phyloP scores from a whole-genome alignment of 53 echinoderm and acorn worm genomes.

The Echinometra lucunter region DNA sequence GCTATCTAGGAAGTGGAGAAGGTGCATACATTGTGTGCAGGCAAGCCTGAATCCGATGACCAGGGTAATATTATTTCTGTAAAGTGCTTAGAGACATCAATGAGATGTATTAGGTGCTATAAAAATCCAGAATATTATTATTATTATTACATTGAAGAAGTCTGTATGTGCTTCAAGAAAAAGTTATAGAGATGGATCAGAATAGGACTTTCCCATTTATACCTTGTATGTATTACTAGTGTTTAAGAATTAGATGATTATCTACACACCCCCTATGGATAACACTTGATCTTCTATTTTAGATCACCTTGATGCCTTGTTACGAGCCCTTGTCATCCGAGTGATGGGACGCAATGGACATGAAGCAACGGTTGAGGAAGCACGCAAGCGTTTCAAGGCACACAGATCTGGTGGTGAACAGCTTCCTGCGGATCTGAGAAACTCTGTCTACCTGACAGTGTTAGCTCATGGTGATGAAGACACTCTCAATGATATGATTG shows the following conservation, averaged over 20 bases:
- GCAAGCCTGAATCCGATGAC: no score
- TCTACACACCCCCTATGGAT: neutral
- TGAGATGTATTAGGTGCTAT: no score
- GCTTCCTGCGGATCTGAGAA: constrained; percentile 91
- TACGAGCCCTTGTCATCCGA: constrained; percentile 85
- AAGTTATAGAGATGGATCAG: no score
- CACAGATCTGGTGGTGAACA: constrained; percentile 80
- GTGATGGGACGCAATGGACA: constrained; percentile 89
- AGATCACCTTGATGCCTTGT: constrained; percentile 93
- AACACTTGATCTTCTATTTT: neutral
- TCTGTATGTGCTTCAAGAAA: no score
- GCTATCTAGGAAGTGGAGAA: no score
- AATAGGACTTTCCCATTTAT: no score
- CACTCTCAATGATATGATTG: constrained; percentile 87
- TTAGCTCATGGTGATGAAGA: constrained; percentile 85
- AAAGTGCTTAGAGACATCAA: no score
- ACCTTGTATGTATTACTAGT: neutral
- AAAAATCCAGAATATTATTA: no score
- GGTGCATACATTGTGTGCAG: no score
- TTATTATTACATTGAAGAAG: no score
- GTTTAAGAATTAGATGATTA: neutral
- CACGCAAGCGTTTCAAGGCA: constrained; percentile 81
- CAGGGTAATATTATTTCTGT: no score
- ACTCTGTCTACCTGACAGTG: constrained; percentile 87
- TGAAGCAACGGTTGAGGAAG: constrained; percentile 81